These are phyloP conservation scores for Ammospiza maritima DNA, from an alignment of 2,797 vertebrate genomes.

Conservation along the genomic window DNA sequence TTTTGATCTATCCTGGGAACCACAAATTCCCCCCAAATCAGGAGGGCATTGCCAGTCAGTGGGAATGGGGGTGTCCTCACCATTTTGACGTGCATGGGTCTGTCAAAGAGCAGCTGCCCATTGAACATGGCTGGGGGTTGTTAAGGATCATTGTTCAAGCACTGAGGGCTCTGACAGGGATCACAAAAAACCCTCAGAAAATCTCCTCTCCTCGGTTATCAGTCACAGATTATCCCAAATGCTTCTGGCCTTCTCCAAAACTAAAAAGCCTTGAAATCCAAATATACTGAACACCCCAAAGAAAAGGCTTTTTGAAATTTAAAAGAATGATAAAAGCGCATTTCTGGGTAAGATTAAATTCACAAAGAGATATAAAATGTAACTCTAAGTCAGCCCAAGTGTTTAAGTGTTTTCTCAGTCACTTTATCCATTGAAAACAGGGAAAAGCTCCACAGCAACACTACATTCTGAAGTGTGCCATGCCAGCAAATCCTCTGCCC, in stretches of 20 bases:
- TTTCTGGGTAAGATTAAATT: background rate
- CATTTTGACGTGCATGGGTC: constrained; percentile 98
- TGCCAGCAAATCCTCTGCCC: rapidly evolving
- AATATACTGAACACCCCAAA: background rate
- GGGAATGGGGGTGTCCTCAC: constrained; percentile 74
- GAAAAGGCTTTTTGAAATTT: background rate
- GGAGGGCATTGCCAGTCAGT: background rate
- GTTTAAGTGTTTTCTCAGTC: background rate
- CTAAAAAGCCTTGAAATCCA: background rate
- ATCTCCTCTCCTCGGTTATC: no score
- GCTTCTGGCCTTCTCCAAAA: background rate
- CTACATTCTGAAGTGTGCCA: background rate
- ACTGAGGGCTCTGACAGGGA: background rate
- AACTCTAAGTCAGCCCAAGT: background rate
- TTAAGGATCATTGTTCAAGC: constrained; percentile 75
- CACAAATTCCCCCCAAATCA: rapidly evolving
- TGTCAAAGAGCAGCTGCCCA: constrained; percentile 94
- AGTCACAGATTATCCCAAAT: background rate
- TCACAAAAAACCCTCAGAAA: background rate
- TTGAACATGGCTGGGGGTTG: constrained; percentile 92
- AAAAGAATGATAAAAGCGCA: rapidly evolving
- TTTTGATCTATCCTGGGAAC: background rate
- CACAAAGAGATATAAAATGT: rapidly evolving
- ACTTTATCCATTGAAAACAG: background rate
- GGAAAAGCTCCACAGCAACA: background rate